A percentile compares a stretch with the other conserved stretches of the same genome.
phyloP scores from a whole-genome alignment of 2,113 vertebrate genomes.

The Edolisoma coerulescens region DNA sequence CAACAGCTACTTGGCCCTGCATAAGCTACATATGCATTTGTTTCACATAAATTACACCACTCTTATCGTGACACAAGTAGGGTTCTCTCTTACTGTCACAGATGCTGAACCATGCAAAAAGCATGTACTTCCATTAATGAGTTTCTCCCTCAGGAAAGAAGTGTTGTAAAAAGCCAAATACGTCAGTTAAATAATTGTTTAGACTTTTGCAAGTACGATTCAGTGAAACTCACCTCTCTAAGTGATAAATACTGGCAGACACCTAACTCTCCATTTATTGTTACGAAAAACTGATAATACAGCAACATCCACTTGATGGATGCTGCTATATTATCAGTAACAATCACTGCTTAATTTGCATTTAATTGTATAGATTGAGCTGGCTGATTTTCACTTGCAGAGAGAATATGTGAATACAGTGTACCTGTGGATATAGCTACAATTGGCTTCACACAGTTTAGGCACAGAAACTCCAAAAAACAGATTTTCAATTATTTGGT shows the following conservation, averaged over 20 bases:
- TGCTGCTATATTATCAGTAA: background rate
- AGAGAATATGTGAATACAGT: background rate
- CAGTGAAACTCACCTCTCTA: background rate
- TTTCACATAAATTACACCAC: conserved; percentile 9
- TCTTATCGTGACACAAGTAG: background rate
- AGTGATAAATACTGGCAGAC: background rate
- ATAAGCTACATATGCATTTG: background rate
- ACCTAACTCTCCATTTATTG: background rate
- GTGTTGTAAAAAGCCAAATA: background rate
- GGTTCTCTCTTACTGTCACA: background rate
- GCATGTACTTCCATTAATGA: background rate
- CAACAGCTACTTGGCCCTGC: background rate
- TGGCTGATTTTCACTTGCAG: background rate
- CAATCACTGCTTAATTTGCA: background rate
- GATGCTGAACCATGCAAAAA: background rate
- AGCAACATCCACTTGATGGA: no score
- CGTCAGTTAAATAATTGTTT: background rate
- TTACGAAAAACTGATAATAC: background rate
- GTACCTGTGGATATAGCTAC: background rate
- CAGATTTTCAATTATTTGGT: background rate
- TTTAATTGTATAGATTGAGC: background rate
- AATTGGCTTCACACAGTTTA: background rate
- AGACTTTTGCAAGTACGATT: background rate
- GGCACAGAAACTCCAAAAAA: background rate
- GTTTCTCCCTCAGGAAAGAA: background rate